These are phyloP conservation scores for Melanotaenia pygmaea DNA, from an alignment of 2,797 vertebrate species.

Conservation along the genomic window DNA sequence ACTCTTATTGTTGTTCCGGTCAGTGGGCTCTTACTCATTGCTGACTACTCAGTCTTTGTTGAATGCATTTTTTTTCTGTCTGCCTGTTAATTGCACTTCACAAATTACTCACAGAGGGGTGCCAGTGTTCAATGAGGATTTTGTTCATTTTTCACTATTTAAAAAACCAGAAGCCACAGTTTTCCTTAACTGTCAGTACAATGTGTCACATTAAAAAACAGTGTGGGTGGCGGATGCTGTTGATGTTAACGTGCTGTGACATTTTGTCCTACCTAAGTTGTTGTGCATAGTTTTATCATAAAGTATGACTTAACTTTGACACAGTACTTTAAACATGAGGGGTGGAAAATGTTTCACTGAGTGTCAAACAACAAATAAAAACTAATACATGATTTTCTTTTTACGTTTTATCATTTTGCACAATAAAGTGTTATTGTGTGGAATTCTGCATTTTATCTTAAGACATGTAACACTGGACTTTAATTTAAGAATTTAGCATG, in stretches of 20 bases:
- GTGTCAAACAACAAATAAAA: neutral
- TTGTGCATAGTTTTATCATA: neutral
- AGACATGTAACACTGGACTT: neutral
- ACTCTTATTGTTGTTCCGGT: slow-evolving; percentile 74
- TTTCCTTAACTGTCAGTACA: neutral
- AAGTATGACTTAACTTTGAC: neutral
- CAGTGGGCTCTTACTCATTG: slow-evolving; percentile 48
- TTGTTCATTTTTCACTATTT: neutral
- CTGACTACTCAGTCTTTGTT: slow-evolving; percentile 4
- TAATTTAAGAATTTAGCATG: neutral
- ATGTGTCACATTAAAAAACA: neutral
- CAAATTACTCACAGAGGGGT: neutral
- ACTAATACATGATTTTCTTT: neutral
- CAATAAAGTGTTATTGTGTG: neutral
- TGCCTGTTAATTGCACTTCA: slow-evolving; percentile 8
- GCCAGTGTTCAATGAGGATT: neutral
- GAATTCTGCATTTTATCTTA: neutral
- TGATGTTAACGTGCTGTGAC: neutral
- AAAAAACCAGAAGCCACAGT: neutral
- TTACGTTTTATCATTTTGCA: neutral
- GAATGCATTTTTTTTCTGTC: neutral
- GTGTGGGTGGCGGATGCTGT: neutral
- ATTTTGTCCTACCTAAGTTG: slow-evolving; percentile 6
- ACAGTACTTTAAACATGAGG: accelerated
- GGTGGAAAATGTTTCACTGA: neutral